These are phyloP conservation scores for Dendroctonus valens DNA, from an alignment of 1,140 invertebrate genomes.

Conservation along the genomic window DNA sequence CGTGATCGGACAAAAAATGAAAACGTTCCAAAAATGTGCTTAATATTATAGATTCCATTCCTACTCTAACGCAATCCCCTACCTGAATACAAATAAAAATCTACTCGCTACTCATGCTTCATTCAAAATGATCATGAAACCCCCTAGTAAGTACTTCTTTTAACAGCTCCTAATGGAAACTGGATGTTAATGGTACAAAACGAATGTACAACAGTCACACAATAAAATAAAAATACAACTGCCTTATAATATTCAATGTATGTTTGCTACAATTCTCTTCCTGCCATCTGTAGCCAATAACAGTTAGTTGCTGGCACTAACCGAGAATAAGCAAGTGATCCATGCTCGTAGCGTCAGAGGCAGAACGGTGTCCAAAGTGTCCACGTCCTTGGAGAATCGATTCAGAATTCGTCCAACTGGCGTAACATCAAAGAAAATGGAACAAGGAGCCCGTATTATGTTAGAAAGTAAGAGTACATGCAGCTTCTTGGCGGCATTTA, in stretches of 20 bases:
- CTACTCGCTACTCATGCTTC: too few relatives aligned
- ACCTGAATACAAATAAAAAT: too few relatives aligned
- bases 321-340: conserved; percentile 70
- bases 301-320: conserved; percentile 43
- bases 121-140: too few relatives aligned
- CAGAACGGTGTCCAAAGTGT: conserved; percentile 73
- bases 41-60: too few relatives aligned
- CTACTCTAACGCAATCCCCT: too few relatives aligned
- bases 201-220: too few relatives aligned
- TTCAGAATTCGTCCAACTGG: conserved; percentile 82
- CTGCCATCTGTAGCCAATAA: too few relatives aligned
- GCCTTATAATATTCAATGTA: conserved; percentile 5
- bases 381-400: conserved; percentile 82
- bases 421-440: conserved; percentile 83
- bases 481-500: conserved; percentile 68
- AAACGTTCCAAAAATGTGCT: too few relatives aligned
- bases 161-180: too few relatives aligned
- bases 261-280: neutral
- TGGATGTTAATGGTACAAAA: too few relatives aligned
- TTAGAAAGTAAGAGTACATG: conserved; percentile 66
- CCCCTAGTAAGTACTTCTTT: too few relatives aligned
- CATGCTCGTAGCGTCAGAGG: conserved; percentile 69
- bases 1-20: too few relatives aligned
- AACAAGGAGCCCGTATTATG: conserved; percentile 68
- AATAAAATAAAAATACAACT: conserved; percentile 23